These are phyloP conservation scores for Actinostola sp. DNA, from an alignment of 92 coral and sea anemone genomes.

Conservation along the genomic window DNA sequence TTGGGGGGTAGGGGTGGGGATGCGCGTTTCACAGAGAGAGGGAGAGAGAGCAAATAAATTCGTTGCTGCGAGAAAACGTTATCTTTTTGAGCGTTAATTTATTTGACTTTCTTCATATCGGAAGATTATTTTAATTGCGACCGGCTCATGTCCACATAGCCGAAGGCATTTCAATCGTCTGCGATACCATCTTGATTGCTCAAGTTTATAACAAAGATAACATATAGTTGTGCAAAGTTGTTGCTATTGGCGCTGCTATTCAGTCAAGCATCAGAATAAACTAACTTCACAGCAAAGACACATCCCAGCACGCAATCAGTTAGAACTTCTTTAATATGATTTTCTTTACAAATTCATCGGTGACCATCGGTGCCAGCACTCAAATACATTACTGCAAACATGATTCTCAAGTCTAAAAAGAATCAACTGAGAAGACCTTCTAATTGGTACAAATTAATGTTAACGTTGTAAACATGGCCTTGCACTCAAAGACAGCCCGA, in stretches of 20 bases:
- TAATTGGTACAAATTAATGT: constrained; percentile 35
- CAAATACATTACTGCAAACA: constrained; percentile 33
- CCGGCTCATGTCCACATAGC: neutral
- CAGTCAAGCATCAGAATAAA: constrained; percentile 13
- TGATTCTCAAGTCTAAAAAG: constrained; percentile 5
- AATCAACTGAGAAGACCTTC: constrained; percentile 16
- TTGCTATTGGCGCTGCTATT: constrained; percentile 3
- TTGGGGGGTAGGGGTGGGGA: no score
- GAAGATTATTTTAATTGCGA: neutral
- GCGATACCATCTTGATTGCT: neutral
- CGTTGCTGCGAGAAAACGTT: no score
- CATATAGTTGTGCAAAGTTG: constrained; percentile 7
- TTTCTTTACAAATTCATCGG: constrained; percentile 42
- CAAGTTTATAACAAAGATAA: constrained; percentile 7
- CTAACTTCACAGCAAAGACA: constrained; percentile 2
- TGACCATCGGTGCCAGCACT: constrained; percentile 66
- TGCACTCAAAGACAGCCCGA: constrained; percentile 23
- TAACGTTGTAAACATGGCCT: constrained; percentile 33
- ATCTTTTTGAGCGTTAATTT: no score
- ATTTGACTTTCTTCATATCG: no score
- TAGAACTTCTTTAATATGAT: constrained; percentile 5
- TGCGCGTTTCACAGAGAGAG: no score
- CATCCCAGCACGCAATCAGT: constrained; percentile 15
- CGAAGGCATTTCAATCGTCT: constrained; percentile 1
- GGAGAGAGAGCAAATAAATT: no score